Base-by-base conservation (phyloP, 2,797 vertebrate genomes). In the Etheostoma perlongum region DNA sequence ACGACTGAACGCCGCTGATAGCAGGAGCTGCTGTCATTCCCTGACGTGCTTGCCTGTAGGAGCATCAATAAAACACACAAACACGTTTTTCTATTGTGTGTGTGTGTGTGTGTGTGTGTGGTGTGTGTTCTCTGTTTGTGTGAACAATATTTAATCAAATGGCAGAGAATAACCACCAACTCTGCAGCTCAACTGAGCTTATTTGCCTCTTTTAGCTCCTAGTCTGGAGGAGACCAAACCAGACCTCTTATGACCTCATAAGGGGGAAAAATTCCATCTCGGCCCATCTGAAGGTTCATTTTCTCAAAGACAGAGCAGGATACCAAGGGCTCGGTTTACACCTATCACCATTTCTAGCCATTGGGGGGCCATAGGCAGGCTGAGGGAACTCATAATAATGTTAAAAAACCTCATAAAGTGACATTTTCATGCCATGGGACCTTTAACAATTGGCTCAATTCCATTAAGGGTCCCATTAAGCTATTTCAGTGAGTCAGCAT, bases 1-100 rank as follows among this genome's bases (percentile, higher is more conserved):
- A 0, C 47, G n/a, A 0, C 66, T 54, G 65, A 72, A 64, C 51
- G 25, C 30, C 4, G 25, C 82, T 58, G 78, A 89, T 82, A 79
- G 69, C 60, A 27, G 53, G 10, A 63, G 67, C 13, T 49, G 21
- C 49, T 49, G 14, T 44, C 69, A 0, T 16, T 64, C 25, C 30
- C 23, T 4, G 0, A 52, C 47, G 13, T 8, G 33, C n/a, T 60
- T 13, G 14, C 21, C 54, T 44, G 52, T 9, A 19, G 36, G 58
- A 71, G 61, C 65, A 16, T 8, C 18, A 61, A 60, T 52, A 47
- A 61, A 44, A 44, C 44, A 54, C 40, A 27, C 15, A 66, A 36
- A 60, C 44, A 42, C 30, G 2, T 46, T 11, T 15, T 51, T 40
- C 5, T 30, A 2, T 18, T 14, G 33, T 58, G 21, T 67, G 36